Percentiles rank a stretch among this genome's conserved stretches.
Conservation (phyloP, 2,797 vertebrate genomes). For the Selene dorsalis region DNA sequence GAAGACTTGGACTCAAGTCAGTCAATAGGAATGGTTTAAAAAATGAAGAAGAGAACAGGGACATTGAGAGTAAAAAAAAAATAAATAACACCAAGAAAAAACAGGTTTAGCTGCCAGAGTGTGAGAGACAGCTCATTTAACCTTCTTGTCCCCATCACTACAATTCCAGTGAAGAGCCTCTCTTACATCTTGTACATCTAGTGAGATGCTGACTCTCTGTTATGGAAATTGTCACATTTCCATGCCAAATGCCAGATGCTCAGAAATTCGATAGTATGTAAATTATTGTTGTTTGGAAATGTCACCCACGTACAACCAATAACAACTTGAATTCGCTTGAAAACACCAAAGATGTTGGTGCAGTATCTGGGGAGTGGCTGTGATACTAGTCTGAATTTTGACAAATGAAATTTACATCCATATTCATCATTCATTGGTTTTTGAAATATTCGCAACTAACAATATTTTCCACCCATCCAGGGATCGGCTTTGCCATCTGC, state of each 20-base stretch:
- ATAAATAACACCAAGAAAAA: not conserved
- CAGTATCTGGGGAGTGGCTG: conserved; percentile 13
- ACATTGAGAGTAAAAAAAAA: conserved; percentile 7
- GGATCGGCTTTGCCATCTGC: conserved; percentile 98
- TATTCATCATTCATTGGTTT: not conserved
- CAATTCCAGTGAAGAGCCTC: conserved; percentile 47
- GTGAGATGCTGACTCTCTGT: conserved; percentile 74
- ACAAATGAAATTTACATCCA: not conserved
- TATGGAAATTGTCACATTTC: conserved; percentile 89
- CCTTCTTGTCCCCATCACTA: conserved; percentile 27
- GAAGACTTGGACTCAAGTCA: not conserved
- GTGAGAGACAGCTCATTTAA: conserved; percentile 58
- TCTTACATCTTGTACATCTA: conserved; percentile 55
- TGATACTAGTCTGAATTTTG: too few relatives aligned
- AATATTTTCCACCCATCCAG: conserved; percentile 71
- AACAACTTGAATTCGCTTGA: conserved; percentile 60
- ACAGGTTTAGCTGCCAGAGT: not conserved
- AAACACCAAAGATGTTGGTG: conserved; percentile 44
- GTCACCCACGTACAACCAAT: conserved; percentile 69
- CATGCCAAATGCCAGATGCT: conserved; percentile 82
- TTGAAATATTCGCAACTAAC: not conserved
- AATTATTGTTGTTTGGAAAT: conserved; percentile 76
- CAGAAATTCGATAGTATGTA: conserved; percentile 73
- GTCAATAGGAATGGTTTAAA: conserved; percentile 1
- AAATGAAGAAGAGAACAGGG: not conserved